Evolutionary conservation across 2,797 vertebrate genomes (phyloP), one percentile per base, ranked within the genome.

Genomic region (Loriculus beryllinus): DNA sequence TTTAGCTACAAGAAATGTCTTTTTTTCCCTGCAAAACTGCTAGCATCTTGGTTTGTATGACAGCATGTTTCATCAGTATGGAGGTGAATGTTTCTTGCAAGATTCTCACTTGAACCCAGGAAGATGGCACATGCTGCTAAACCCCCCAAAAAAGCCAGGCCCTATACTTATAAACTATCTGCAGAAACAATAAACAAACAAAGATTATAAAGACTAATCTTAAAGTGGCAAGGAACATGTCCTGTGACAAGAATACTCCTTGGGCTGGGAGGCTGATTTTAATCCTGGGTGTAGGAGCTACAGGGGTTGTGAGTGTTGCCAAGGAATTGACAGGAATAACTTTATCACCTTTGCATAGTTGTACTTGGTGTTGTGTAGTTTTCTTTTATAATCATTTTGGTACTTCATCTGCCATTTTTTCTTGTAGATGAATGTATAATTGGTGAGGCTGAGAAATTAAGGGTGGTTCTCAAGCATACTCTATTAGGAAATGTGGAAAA

Each of bases 311-410:
- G 33, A 43, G 60, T 33, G 14, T 85, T 84, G n/a, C 33, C 37
- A 65, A 80, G 63, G 18, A 59, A 70, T 51, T 63, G 40, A 9
- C 20, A 69, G 31, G 45, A 79, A 54, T 81, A 81, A 56, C 69
- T 62, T 25, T 16, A 43, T 76, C n/a, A 48, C 17, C 22, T 89
- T 81, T 86, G 28, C 11, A 2, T 12, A n/a, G 28, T 12, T 90
- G 45, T 18, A 60, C 39, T 56, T 87, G 16, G 4, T 40, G 49
- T 69, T 14, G 37, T 76, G 31, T 39, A 43, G 59, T 69, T 88
- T 78, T 85, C 40, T 52, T 83, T 80, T 91, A 65, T n/a, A 79
- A 90, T 81, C 26, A 31, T 14, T n/a, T 90, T 40, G 42, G 35
- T 11, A 19, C 92, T 91, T 95, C 37, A 31, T 43, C 29, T 93